A percentile compares a stretch with the other conserved stretches of the same genome.
phyloP scores from a whole-genome alignment of 2,797 vertebrate genomes.

The Rachycentron canadum region DNA sequence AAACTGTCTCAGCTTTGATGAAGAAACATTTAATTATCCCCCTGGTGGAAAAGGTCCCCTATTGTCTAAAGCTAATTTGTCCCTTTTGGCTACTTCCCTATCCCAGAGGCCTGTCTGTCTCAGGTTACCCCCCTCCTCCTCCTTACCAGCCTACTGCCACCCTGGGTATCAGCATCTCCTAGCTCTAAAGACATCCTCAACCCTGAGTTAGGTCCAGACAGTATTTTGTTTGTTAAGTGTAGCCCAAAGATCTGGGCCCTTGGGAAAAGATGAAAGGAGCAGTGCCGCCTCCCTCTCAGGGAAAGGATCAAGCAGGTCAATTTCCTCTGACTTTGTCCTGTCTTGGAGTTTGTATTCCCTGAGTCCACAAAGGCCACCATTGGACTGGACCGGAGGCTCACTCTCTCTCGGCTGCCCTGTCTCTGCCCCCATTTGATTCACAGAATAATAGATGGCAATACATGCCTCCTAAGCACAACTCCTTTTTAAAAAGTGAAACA shows the following conservation, averaged over 20 bases:
- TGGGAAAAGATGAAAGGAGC: constrained; percentile 86
- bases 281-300: constrained; percentile 80
- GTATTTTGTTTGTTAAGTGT: constrained; percentile 89
- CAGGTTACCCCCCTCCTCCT: constrained; percentile 83
- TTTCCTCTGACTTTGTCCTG: constrained; percentile 88
- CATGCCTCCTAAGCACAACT: constrained; percentile 84
- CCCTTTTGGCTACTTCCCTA: constrained; percentile 91
- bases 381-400: constrained; percentile 79
- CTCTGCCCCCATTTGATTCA: constrained; percentile 86
- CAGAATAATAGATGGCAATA: constrained; percentile 87
- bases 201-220: constrained; percentile 79
- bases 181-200: constrained; percentile 74
- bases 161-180: constrained; percentile 79
- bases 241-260: constrained; percentile 83
- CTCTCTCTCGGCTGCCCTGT: constrained; percentile 76
- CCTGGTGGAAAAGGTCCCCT: constrained; percentile 90
- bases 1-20: constrained; percentile 94
- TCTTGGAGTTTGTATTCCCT: constrained; percentile 86
- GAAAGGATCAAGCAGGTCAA: constrained; percentile 89
- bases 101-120: constrained; percentile 85
- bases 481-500: constrained; percentile 85
- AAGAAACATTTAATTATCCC: constrained; percentile 94
- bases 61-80: constrained; percentile 93
- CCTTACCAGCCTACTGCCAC: constrained; percentile 78
- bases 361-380: constrained; percentile 85